Percentiles rank a stretch among this genome's conserved stretches.
Evolutionary conservation across 2,797 vertebrate species (phyloP).

Genomic region (Eidolon dupreanum): DNA sequence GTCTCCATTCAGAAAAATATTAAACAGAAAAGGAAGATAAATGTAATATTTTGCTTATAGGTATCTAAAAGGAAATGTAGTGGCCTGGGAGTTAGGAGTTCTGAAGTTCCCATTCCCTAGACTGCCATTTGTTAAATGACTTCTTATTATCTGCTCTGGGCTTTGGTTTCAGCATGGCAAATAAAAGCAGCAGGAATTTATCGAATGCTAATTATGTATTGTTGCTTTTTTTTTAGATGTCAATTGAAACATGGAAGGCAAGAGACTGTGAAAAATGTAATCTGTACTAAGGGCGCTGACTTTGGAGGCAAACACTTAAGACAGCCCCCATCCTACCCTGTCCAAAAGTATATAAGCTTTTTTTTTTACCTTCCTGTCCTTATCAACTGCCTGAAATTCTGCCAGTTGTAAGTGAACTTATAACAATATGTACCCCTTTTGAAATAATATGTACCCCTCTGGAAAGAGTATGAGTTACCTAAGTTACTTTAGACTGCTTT

Average conservation of each 20-base stretch:
- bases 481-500: slow-evolving; percentile 33
- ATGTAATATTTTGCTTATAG: slow-evolving; percentile 6
- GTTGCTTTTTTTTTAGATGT: neutral
- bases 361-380: neutral
- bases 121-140: neutral
- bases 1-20: slow-evolving; percentile 8
- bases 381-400: slow-evolving; percentile 20
- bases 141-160: neutral
- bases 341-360: neutral
- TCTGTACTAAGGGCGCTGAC: neutral
- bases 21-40: slow-evolving; percentile 56
- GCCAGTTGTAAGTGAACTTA: neutral
- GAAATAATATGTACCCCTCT: neutral
- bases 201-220: slow-evolving; percentile 34
- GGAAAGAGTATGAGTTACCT: neutral
- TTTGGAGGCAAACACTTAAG: slow-evolving; percentile 27
- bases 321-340: neutral
- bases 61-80: neutral
- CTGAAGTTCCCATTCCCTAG: neutral
- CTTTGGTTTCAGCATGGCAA: slow-evolving; percentile 51
- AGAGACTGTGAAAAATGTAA: slow-evolving; percentile 26
- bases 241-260: slow-evolving; percentile 42
- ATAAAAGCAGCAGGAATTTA: slow-evolving; percentile 58
- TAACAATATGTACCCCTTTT: neutral
- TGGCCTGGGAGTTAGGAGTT: neutral